Base-by-base conservation (phyloP, 2,113 vertebrate species). In the Baryphthengus martii region DNA sequence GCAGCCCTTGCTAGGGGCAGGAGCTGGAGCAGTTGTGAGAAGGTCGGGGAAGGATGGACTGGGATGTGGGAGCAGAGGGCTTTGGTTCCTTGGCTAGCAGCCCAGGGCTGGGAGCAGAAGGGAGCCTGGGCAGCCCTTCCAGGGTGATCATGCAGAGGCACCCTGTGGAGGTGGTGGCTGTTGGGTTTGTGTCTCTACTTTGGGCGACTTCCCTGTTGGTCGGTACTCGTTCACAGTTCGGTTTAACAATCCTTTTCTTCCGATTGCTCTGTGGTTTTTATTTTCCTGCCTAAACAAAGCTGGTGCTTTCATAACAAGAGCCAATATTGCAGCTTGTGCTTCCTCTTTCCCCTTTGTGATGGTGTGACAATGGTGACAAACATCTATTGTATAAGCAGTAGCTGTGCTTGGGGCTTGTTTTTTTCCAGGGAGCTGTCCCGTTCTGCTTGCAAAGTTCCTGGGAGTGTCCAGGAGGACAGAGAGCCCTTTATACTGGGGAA, bases 331-430 rank as follows among this genome's bases (percentile, higher is more conserved):
- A 91, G 92, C 91, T 61, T 63, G 44, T 63, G 85, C 67, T 96
- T 95, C 94, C 96, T 94, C 66, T 88, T 89, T 85, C 59, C 82
- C 84, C 85, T 95, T 91, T 95, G 93, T 95, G 95, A 33, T 85
- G 80, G 49, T 59, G 71, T 91, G 84, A 96, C 87, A 94, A 53
- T 95, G 88, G 92, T 91, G 75, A 95, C 89, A 97, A 94, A 89
- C 95, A 88, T 42, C 75, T 35, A 89, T 91, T 96, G 96, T 95
- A 10, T 74, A 13, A 77, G 74, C 77, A 13, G 76, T 29, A 21
- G 71, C 62, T 53, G 71, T 70, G 76, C 84, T 77, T 73, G 1
- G 5, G 67, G 56, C 49, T 95, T 75, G 83, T 86, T 88, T 92
- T 88, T 82, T 45, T 71, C 45, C n/a, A 37, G 72, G 88, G 86